Base-by-base conservation (phyloP, 2,888 invertebrate genomes). In the Melipona beecheii region DNA sequence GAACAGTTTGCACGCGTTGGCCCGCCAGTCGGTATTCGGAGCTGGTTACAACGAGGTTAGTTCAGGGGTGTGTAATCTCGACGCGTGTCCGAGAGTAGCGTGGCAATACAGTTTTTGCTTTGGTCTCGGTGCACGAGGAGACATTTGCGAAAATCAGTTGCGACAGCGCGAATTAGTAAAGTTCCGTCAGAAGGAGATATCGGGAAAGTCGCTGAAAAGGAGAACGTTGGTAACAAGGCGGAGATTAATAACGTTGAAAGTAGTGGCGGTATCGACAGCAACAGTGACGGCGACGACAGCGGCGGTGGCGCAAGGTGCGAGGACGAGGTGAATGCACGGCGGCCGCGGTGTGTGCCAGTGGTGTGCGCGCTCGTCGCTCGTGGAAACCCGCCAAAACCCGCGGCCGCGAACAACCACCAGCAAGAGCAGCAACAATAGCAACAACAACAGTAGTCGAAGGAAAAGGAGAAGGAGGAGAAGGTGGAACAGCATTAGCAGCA, bases 281-380 rank as follows among this genome's bases (percentile, higher is more conserved):
- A 83, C 81, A 86, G 82, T 83, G 83, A 83, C 83, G 78, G 81
- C 80, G 75, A 75, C 85, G 81, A 79, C 84, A 70, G 79, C 81
- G 80, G 84, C 81, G 80, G 84, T 90, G 90, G 90, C 90, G 90
- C 90, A 90, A 89, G 86, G 84, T 87, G 87, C 87, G 87, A 86
- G 87, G 87, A 89, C 87, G 91, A 91, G 92, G 93, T 92, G 93
- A 93, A 93, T 93, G 93, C 92, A 92, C 93, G 92, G 90, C 91
- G 90, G 86, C 87, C 87, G 90, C 89, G 87, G 88, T 89, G 89
- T 91, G 88, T 90, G 86, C 89, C 86, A 87, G 91, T 89, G 88
- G 87, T 88, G 88, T 89, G 89, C 87, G 87, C 86, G 89, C 83
- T 90, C 89, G 87, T 90, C 90, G 86, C 85, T 86, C 85, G 90